Percentiles rank a stretch among this genome's conserved stretches.
These are phyloP conservation scores for Actinia tenebrosa DNA, from an alignment of 64 coral and sea anemone species.

Conservation along the genomic window DNA sequence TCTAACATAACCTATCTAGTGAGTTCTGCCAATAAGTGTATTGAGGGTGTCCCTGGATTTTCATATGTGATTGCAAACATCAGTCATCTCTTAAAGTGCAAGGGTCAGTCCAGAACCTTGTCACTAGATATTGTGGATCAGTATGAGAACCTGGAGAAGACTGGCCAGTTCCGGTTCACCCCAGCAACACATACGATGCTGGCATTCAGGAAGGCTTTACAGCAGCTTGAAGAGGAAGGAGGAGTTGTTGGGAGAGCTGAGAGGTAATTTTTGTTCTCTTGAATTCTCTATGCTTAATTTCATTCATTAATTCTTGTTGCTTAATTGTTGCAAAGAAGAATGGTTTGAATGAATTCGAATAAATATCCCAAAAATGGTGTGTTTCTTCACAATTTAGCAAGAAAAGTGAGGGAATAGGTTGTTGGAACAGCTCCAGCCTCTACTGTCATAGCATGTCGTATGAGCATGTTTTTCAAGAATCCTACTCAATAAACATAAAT, in stretches of 20 bases:
- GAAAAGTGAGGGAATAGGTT: too few species aligned
- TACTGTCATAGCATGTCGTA: too few species aligned
- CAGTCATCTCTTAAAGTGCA: slow-evolving; percentile 64
- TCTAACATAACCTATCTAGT: slow-evolving; percentile 84
- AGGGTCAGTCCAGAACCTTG: slow-evolving; percentile 72
- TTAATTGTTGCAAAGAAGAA: too few species aligned
- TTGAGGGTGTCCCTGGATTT: slow-evolving; percentile 96
- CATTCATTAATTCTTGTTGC: too few species aligned
- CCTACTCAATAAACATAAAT: too few species aligned
- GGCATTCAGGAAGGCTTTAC: slow-evolving; percentile 78
- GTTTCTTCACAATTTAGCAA: too few species aligned
- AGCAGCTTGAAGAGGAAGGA: slow-evolving; percentile 76
- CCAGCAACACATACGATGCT: slow-evolving; percentile 94
- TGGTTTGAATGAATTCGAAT: too few species aligned
- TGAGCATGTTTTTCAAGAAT: too few species aligned
- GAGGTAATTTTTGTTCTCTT: slow-evolving; percentile 36
- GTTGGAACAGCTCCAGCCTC: too few species aligned
- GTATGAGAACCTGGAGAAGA: slow-evolving; percentile 74
- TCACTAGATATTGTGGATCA: slow-evolving; percentile 89
- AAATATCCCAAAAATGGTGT: too few species aligned
- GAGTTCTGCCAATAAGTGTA: slow-evolving; percentile 97
- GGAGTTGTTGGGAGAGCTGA: slow-evolving; percentile 88
- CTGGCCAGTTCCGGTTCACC: slow-evolving; percentile 94
- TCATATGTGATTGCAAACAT: slow-evolving; percentile 81
- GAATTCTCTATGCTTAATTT: background rate